Evolutionary conservation across 2,113 vertebrate species (phyloP).

Genomic region (Capra hircus): DNA sequence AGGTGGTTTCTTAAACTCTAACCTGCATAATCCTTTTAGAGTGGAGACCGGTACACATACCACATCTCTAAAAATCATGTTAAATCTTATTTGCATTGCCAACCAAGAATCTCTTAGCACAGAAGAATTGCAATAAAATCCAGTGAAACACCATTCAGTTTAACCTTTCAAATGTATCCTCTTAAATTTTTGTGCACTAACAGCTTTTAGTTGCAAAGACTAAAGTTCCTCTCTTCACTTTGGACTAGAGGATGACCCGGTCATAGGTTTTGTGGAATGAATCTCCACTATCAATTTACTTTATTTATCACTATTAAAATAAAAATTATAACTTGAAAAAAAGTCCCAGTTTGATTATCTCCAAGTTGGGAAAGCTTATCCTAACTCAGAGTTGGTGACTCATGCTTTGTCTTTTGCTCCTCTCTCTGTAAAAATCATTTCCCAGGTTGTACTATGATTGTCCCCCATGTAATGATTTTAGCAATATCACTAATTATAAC

Average conservation of each 20-base stretch:
- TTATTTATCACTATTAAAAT: slow-evolving; percentile 16
- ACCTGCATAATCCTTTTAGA: neutral
- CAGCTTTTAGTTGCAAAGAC: neutral
- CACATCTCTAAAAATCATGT: neutral
- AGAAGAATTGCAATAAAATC: slow-evolving; percentile 7
- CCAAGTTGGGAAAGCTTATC: neutral
- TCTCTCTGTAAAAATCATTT: slow-evolving; percentile 5
- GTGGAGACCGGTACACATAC: neutral
- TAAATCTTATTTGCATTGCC: neutral
- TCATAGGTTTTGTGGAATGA: neutral
- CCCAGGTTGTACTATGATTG: neutral
- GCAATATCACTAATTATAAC: neutral
- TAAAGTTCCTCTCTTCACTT: neutral
- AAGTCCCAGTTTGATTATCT: neutral
- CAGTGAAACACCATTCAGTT: neutral
- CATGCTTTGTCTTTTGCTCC: neutral
- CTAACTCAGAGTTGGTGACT: neutral
- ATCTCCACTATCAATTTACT: neutral
- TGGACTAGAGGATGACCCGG: neutral
- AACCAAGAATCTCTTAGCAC: neutral
- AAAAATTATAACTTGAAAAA: neutral
- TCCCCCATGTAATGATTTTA: neutral
- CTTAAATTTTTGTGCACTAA: neutral
- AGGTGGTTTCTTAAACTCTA: slow-evolving; percentile 8
- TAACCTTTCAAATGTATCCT: neutral